Base-by-base conservation (phyloP, 2,113 vertebrate genomes). In the Hystrix brachyura region DNA sequence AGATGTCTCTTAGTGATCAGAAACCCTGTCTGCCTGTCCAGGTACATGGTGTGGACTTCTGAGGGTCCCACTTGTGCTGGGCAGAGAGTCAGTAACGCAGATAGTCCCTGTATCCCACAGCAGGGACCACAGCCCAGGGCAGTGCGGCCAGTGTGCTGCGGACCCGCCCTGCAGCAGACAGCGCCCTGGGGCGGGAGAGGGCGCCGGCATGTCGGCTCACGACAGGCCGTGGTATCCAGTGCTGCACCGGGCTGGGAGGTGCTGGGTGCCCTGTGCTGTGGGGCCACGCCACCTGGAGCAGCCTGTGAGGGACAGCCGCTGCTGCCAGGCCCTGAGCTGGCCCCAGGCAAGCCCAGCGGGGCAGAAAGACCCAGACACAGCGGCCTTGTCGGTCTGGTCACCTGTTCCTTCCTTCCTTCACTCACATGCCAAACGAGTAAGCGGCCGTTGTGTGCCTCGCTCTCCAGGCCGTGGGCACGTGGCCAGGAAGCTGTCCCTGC, bases 201-300 rank as follows among this genome's bases (percentile, higher is more conserved):
- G 34, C 0, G 17, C 34, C 17, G n/a, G 32, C 62, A 34, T 38
- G 67, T 3, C 17, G 67, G n/a, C 38, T 38, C 38, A 38, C 38
- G 38, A 38, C 38, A 38, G 38, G 38, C 38, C 2, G 38, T 38
- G 38, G 38, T 38, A 38, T 38, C 38, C 38, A n/a, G 18, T 3
- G 18, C 69, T 71, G 69, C 1, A 9, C 69, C 3, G 11, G n/a
- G n/a, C 43, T 2, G 23, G 43, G 64, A 1, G 21, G 19, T 10
- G 23, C 11, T 21, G 9, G 38, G 71, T n/a, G 19, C 69, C 67
- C n/a, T 2, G n/a, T 38, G n/a, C 18, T 8, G 18, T 38, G n/a
- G 69, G 17, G 18, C 1, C 2, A 0, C 0, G 4, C 57, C 2
- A 7, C 12, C 25, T 7, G 51, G 11, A 29, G 6, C 5, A 10